phyloP scores from a whole-genome alignment of 2,113 vertebrate species.

The Xenopus laevis region DNA sequence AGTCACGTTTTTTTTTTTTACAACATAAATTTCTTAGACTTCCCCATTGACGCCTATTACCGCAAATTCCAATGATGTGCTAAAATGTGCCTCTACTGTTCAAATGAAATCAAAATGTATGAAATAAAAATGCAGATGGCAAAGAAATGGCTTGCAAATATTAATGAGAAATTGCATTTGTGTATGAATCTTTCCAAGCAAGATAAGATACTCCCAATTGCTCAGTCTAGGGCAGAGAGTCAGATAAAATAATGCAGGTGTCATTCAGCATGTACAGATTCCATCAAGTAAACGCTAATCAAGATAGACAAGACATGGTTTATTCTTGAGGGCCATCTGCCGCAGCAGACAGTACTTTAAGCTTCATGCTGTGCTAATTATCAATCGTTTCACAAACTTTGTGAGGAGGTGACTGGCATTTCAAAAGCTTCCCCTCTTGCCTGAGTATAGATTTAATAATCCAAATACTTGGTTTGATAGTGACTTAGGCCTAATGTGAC shows the following conservation, averaged over 20 bases:
- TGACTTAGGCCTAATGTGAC: slow-evolving; percentile 29
- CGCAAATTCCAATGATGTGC: too few species aligned
- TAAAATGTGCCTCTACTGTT: too few species aligned
- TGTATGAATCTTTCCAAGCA: too few species aligned
- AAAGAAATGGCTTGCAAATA: too few species aligned
- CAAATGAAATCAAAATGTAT: too few species aligned
- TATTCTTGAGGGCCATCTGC: slow-evolving; percentile 40
- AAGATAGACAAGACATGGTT: slow-evolving; percentile 35
- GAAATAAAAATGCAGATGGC: too few species aligned
- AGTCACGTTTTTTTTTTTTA: too few species aligned
- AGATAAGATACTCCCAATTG: too few species aligned
- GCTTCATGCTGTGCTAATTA: not conserved
- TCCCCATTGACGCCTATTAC: too few species aligned
- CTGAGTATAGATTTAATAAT: slow-evolving; percentile 35
- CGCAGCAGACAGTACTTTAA: slow-evolving; percentile 19
- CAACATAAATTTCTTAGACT: too few species aligned
- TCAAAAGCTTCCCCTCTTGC: slow-evolving; percentile 35
- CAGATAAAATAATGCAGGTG: not conserved
- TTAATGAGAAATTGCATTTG: too few species aligned
- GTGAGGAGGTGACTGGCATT: slow-evolving; percentile 44
- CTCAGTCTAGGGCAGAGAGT: slow-evolving; percentile 7
- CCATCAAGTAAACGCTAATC: slow-evolving; percentile 25
- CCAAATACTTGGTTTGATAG: slow-evolving; percentile 27
- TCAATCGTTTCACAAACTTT: slow-evolving; percentile 44
- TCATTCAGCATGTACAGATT: not conserved